Evolutionary conservation across 1,140 invertebrate genomes (phyloP).

Genomic region (Spodoptera litura): DNA sequence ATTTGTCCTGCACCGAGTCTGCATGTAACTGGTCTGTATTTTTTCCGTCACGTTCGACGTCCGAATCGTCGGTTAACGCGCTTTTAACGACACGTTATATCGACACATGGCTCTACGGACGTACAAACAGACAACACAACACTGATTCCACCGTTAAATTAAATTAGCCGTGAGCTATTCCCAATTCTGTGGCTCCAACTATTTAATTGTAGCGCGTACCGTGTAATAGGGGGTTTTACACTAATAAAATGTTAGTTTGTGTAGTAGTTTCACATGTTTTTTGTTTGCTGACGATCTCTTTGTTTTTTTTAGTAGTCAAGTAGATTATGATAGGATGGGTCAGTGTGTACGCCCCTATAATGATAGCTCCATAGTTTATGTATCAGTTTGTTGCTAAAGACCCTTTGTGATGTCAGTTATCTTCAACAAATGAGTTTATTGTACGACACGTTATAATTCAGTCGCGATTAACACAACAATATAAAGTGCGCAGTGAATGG

Average conservation of each 20-base stretch:
- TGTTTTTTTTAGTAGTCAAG: background rate
- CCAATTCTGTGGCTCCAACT: conserved; percentile 19
- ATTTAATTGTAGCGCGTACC: conserved; percentile 13
- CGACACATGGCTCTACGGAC: conserved; percentile 61
- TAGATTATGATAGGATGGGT: conserved; percentile 18
- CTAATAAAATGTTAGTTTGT: conserved; percentile 26
- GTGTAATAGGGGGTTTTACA: conserved; percentile 10
- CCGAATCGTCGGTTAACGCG: conserved; percentile 64
- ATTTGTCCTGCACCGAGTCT: background rate
- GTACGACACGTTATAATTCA: conserved; percentile 21
- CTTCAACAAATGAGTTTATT: conserved; percentile 27
- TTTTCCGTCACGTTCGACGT: conserved; percentile 41
- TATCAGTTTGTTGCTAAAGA: conserved; percentile 32
- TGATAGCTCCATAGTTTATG: background rate
- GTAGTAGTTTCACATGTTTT: background rate
- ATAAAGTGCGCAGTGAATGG: conserved; percentile 24
- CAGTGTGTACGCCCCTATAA: background rate
- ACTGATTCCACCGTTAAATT: conserved; percentile 37
- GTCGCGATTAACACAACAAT: conserved; percentile 33
- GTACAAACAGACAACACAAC: conserved; percentile 27
- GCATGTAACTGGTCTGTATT: conserved; percentile 3
- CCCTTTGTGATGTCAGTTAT: conserved; percentile 23
- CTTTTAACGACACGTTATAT: conserved; percentile 70
- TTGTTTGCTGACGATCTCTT: background rate
- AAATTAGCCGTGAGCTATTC: conserved; percentile 39